Conservation (phyloP, 2,113 vertebrate genomes). For the Poeciliopsis turrubarensis region DNA sequence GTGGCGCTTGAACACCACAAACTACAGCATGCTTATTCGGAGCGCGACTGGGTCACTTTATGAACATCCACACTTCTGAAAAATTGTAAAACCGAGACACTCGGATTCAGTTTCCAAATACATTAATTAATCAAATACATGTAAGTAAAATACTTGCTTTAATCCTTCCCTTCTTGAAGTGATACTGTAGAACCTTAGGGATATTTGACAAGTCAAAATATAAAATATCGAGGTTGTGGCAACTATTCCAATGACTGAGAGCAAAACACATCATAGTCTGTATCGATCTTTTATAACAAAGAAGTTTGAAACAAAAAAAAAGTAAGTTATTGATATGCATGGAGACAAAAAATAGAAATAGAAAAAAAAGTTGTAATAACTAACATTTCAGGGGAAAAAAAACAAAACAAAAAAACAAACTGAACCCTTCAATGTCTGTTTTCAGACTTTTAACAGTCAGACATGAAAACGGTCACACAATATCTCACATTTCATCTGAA, state of each 20-base stretch:
- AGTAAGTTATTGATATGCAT: too few relatives aligned
- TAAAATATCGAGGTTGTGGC: neutral
- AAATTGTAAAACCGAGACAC: neutral
- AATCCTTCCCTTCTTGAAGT: neutral
- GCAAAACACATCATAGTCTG: neutral
- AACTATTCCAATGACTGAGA: neutral
- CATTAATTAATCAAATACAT: neutral
- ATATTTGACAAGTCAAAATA: neutral
- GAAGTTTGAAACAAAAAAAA: too few relatives aligned
- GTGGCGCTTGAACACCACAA: slow-evolving; percentile 45
- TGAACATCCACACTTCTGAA: neutral
- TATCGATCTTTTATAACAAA: neutral
- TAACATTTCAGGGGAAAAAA: neutral
- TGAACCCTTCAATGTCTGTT: too few relatives aligned
- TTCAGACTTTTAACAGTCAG: too few relatives aligned
- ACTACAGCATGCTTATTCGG: neutral
- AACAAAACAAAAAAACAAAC: neutral
- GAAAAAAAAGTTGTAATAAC: too few relatives aligned
- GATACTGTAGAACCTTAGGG: neutral
- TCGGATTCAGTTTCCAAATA: neutral
- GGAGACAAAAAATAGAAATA: too few relatives aligned
- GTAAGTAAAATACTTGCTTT: neutral
- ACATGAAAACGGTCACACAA: too few relatives aligned
- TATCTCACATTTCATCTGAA: too few relatives aligned
- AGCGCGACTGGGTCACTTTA: too few relatives aligned